Base-by-base conservation (phyloP, 2,113 vertebrate species). In the Gymnobelideus leadbeateri region DNA sequence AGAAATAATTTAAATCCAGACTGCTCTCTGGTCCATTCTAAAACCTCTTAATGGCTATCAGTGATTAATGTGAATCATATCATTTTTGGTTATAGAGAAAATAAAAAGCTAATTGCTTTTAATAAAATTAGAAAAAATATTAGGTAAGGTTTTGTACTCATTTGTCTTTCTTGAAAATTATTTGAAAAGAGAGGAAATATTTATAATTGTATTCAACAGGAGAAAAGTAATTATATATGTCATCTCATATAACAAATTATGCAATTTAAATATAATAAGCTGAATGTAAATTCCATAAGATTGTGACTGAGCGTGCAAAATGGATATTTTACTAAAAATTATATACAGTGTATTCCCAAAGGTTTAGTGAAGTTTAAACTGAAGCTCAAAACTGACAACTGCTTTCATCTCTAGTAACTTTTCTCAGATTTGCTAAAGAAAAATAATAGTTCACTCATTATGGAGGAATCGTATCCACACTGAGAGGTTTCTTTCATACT, bases 71-170 rank as follows among this genome's bases (percentile, higher is more conserved):
- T n/a, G 61, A 77, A 77, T 77, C 12, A 77, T 77, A 77, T 77
- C 61, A 37, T n/a, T 77, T 61, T 77, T 77, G 61, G 37, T n/a
- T 77, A 77, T 19, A n/a, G 16, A n/a, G 55, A 57, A 77, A n/a
- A 37, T 37, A n/a, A 77, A 77, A 77, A 77, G 37, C 61, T 77
- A 77, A 77, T 77, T 77, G 37, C 61, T 77, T 77, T n/a, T 77
- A 77, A 77, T n/a, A 77, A 77, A 77, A 77, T 77, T 19, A 77
- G 61, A 77, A 77, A 77, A 77, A 77, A 77, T 77, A 77, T 77
- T 37, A 77, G 37, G 37, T n/a, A n/a, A 77, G 61, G 16, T n/a
- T 37, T 77, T 77, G 37, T 77, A 77, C 31, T 68, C 37, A n/a
- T 77, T 77, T 77, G 37, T 77, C 61, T 77, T 77, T n/a, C 61